Evolutionary conservation across 2,113 vertebrate genomes (phyloP).

Genomic region (Cynoglossus semilaevis): DNA sequence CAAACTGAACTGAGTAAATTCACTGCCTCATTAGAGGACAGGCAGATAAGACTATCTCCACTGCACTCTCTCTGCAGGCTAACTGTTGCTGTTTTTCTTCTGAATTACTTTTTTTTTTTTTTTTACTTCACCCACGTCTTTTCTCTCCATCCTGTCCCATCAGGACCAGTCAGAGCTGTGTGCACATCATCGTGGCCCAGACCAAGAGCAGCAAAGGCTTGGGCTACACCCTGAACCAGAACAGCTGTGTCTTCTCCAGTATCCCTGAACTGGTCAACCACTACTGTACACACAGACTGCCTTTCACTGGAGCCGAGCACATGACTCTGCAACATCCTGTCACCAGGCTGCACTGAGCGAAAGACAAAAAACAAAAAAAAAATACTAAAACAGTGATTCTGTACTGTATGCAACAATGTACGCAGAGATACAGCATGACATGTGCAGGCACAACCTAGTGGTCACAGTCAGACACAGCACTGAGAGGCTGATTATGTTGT

Average conservation of each 20-base stretch:
- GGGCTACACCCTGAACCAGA: constrained; percentile 90
- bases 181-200: constrained; percentile 97
- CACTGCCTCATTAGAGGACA: constrained; percentile 35
- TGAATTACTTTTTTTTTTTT: neutral
- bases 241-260: constrained; percentile 86
- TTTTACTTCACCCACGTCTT: neutral
- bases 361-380: constrained; percentile 12
- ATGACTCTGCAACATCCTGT: constrained; percentile 91
- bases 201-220: constrained; percentile 84
- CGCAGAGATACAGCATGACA: constrained; percentile 29
- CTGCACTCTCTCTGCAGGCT: constrained; percentile 1
- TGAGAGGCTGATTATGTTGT: neutral
- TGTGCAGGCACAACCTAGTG: constrained; percentile 28
- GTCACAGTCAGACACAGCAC: constrained; percentile 18
- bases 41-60: constrained; percentile 13
- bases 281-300: constrained; percentile 88
- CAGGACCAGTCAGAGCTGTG: constrained; percentile 94
- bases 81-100: neutral
- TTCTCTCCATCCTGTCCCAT: constrained; percentile 3
- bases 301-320: constrained; percentile 93
- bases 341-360: constrained; percentile 68
- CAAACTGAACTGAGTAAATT: constrained; percentile 40
- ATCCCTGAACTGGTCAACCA: constrained; percentile 89
- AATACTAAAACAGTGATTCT: constrained; percentile 2
- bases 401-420: constrained; percentile 16